Conservation (phyloP, 2,888 invertebrate species). For the Lamellibrachia columna region DNA sequence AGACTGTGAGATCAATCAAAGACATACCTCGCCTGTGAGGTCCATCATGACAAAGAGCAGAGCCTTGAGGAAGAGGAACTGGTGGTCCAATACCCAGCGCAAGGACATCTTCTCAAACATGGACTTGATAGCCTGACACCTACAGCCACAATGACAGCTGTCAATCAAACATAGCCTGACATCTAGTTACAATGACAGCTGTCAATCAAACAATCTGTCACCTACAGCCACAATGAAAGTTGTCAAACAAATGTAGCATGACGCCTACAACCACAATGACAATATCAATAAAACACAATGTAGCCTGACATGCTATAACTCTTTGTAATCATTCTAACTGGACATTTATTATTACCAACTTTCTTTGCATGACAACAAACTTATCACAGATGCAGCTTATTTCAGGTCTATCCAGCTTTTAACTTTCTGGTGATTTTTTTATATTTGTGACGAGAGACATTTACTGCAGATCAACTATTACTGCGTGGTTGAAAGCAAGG, state of each 20-base stretch:
- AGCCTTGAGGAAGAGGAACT: constrained; percentile 64
- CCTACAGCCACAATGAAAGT: neutral
- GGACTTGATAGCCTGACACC: constrained; percentile 63
- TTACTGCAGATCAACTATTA: neutral
- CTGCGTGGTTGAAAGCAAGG: neutral
- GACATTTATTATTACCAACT: neutral
- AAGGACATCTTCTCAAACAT: constrained; percentile 63
- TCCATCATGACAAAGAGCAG: constrained; percentile 65
- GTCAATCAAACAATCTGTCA: neutral
- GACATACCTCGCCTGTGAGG: no score
- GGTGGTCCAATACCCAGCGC: constrained; percentile 64
- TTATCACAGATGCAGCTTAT: no score
- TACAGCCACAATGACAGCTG: constrained; percentile 36
- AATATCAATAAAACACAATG: neutral
- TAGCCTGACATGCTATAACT: neutral
- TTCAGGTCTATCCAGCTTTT: neutral
- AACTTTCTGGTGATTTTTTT: neutral
- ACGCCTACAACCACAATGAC: constrained; percentile 49
- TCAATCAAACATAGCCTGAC: neutral
- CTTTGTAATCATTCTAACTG: no score
- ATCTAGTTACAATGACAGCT: neutral
- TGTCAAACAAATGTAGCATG: constrained; percentile 42
- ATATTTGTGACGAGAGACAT: neutral
- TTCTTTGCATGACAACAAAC: neutral
- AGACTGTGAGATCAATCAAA: no score